Base-by-base conservation (phyloP, 2,888 invertebrate species). In the Phalangium opilio region DNA sequence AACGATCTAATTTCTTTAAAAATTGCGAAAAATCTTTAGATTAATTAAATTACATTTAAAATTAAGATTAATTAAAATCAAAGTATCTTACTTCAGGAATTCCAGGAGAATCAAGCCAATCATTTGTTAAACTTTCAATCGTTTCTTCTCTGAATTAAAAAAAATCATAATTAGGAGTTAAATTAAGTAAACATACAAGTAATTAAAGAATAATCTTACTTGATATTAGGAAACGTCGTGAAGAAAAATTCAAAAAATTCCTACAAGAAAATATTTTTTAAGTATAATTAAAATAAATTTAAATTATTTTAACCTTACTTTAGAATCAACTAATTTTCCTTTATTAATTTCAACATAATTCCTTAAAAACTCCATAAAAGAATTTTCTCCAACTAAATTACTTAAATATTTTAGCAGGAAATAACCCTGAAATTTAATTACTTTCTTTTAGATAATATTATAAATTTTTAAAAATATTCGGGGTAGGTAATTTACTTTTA, bases 381-480 rank as follows among this genome's bases (percentile, higher is more conserved):
- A 27, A 3, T 53, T 48, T n/a, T 51, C 45, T 3, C 65, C 66
- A 33, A 64, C 62, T n/a, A 58, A 38, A 32, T 50, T 43, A 20
- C 62, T 59, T 36, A 69, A 53, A 47, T 61, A 55, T 35, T 61
- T 56, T 18, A 69, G 56, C 10, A 68, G 58, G 47, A 69, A 67
- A 54, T 64, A 68, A 3, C 69, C 69, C 64, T 65, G 54, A 33
- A 56, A 17, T 20, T 18, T 39, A 35, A 47, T 18, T 10, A 47
- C 19, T 45, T 40, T 10, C 19, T n/a, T 14, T 27, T n/a, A 17
- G 5, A 27, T 27, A 27, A 7, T 27, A 7, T 27, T 27, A 27
- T 27, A 27, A 27, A 8, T 4, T 27, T 27, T 27, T 27, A 27
- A 27, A n/a, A 7, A 27, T 27, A 27, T 27, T 27, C n/a, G n/a